A percentile compares a stretch with the other conserved stretches of the same genome.
Conservation (phyloP, 2,113 vertebrate genomes). For the Columba livia region DNA sequence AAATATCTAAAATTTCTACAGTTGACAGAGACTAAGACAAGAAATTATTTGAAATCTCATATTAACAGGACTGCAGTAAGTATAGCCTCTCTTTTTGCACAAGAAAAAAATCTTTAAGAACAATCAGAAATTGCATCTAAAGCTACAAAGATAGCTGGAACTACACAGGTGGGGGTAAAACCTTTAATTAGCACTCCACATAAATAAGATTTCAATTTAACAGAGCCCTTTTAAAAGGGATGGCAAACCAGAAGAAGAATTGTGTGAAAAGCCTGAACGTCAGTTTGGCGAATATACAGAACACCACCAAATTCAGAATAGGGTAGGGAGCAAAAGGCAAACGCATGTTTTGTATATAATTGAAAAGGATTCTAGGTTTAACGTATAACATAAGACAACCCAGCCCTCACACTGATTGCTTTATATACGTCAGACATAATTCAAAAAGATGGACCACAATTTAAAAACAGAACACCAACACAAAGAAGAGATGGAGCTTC, state of each 20-base stretch:
- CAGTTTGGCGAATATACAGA: not conserved
- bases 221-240: not conserved
- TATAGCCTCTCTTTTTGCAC: not conserved
- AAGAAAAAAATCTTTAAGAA: not conserved
- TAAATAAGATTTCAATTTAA: not conserved
- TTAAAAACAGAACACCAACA: not conserved
- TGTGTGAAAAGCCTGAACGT: not conserved
- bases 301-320: not conserved
- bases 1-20: not conserved
- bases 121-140: not conserved
- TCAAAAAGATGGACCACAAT: not conserved
- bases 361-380: not conserved
- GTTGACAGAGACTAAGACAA: not conserved
- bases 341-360: not conserved
- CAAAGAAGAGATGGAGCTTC: not conserved
- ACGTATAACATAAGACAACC: rapidly evolving
- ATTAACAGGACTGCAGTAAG: not conserved
- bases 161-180: not conserved
- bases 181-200: not conserved
- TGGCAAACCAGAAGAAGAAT: not conserved
- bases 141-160: not conserved
- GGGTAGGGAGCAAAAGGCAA: not conserved
- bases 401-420: not conserved
- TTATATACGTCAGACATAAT: not conserved
- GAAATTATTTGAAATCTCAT: not conserved